phyloP scores from a whole-genome alignment of 1,140 invertebrate species.

The Tetranychus cinnabarinus region DNA sequence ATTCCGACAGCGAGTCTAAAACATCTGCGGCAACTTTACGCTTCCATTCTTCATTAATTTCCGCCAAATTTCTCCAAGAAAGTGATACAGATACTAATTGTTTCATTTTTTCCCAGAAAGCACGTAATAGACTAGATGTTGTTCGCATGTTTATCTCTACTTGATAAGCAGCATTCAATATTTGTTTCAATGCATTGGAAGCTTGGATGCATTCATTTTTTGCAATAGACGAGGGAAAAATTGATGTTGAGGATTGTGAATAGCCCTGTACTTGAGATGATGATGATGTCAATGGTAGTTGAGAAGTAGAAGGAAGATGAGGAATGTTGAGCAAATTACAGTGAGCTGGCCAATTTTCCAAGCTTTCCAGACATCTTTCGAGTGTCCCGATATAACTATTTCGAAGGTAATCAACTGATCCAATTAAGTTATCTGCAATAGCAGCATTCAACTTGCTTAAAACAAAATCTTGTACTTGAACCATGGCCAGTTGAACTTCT shows the following conservation, averaged over 20 bases:
- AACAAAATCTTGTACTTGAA: conserved; percentile 55
- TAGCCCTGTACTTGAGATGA: neutral
- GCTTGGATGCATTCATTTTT: conserved; percentile 18
- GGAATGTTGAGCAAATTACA: neutral
- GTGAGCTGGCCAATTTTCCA: conserved; percentile 25
- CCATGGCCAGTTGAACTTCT: conserved; percentile 27
- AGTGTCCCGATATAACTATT: conserved; percentile 53
- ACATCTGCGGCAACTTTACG: conserved; percentile 42
- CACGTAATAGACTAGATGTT: conserved; percentile 44
- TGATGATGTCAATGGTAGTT: neutral
- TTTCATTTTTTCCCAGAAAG: conserved; percentile 48
- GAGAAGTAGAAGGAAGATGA: too few species aligned
- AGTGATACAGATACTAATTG: conserved; percentile 19
- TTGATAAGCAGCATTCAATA: conserved; percentile 40
- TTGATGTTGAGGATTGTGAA: too few species aligned
- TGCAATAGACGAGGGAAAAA: too few species aligned
- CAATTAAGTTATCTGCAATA: conserved; percentile 51
- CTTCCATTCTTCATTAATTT: conserved; percentile 43
- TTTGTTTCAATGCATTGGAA: conserved; percentile 42
- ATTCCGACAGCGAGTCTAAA: conserved; percentile 42
- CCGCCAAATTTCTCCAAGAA: conserved; percentile 26
- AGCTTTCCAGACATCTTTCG: conserved; percentile 38
- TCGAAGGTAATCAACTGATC: conserved; percentile 53
- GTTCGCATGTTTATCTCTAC: conserved; percentile 55
- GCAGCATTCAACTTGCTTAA: conserved; percentile 44